Evolutionary conservation across 2,888 invertebrate species (phyloP).

Genomic region (Epirrhoe tristata): DNA sequence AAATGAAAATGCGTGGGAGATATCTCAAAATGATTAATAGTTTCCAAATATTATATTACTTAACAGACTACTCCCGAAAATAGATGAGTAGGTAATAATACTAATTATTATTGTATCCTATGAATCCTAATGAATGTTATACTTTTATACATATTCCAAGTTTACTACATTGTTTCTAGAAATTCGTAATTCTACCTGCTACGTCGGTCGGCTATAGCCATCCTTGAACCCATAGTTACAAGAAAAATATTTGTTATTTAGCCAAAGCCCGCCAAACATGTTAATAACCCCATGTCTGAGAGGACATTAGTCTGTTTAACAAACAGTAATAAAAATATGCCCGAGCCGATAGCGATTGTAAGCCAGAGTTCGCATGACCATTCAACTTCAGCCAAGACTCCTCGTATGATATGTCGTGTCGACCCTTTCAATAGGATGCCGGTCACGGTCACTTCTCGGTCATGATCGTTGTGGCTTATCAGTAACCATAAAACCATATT

Average conservation of each 20-base stretch:
- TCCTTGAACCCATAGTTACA: background rate
- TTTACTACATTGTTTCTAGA: too few relatives aligned
- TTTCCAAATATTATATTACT: background rate
- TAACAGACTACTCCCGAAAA: too few relatives aligned
- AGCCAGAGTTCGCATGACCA: background rate
- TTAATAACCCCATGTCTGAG: background rate
- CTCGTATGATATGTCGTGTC: slow-evolving; percentile 3
- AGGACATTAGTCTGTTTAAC: background rate
- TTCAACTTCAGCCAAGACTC: background rate
- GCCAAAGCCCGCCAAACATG: background rate
- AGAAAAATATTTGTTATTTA: background rate
- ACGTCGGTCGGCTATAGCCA: too few relatives aligned
- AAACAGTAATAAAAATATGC: background rate
- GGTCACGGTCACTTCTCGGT: slow-evolving; percentile 1
- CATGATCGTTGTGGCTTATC: background rate
- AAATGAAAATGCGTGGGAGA: too few relatives aligned
- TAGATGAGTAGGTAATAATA: too few relatives aligned
- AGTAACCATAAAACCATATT: too few relatives aligned
- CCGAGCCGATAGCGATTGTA: background rate
- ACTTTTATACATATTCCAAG: background rate
- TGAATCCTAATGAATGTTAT: background rate
- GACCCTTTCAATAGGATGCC: background rate
- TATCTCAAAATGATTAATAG: too few relatives aligned
- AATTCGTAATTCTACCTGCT: too few relatives aligned
- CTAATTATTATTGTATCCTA: too few relatives aligned